These are phyloP conservation scores for Metellina segmentata DNA, from an alignment of 2,888 invertebrate species.

Conservation along the genomic window DNA sequence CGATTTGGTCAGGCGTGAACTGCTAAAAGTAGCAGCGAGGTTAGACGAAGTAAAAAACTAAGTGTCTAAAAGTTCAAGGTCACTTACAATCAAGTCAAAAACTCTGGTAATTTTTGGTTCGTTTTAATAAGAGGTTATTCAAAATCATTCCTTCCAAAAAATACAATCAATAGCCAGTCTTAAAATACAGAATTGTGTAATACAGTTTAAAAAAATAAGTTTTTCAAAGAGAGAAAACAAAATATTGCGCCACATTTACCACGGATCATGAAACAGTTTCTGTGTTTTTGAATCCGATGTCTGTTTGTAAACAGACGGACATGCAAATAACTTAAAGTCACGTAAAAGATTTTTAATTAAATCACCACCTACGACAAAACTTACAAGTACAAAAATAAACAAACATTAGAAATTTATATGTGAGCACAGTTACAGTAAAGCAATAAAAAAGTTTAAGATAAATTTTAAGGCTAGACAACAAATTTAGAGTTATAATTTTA, in stretches of 20 bases:
- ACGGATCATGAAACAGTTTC: too few relatives aligned
- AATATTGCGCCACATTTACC: too few relatives aligned
- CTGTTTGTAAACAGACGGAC: too few relatives aligned
- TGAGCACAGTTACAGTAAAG: constrained; percentile 81
- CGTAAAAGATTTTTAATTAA: neutral
- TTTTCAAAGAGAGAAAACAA: too few relatives aligned
- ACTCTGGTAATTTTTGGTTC: neutral
- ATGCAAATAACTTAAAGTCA: neutral
- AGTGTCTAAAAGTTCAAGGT: neutral
- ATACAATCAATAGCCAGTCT: too few relatives aligned
- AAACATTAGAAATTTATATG: constrained; percentile 10
- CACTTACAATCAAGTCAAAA: neutral
- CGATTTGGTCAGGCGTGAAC: neutral
- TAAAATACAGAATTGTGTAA: too few relatives aligned
- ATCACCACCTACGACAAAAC: constrained; percentile 3
- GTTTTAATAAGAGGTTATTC: too few relatives aligned
- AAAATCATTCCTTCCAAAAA: too few relatives aligned
- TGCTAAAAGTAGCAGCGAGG: neutral
- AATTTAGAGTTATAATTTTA: too few relatives aligned
- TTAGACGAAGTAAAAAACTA: neutral
- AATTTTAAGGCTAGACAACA: too few relatives aligned
- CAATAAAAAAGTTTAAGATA: constrained; percentile 39
- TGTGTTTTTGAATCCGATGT: too few relatives aligned
- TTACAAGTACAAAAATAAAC: constrained; percentile 37
- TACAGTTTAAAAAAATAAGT: too few relatives aligned